These are phyloP conservation scores for Oreohelix idahoensis DNA, from an alignment of 1,140 invertebrate species.

Conservation along the genomic window DNA sequence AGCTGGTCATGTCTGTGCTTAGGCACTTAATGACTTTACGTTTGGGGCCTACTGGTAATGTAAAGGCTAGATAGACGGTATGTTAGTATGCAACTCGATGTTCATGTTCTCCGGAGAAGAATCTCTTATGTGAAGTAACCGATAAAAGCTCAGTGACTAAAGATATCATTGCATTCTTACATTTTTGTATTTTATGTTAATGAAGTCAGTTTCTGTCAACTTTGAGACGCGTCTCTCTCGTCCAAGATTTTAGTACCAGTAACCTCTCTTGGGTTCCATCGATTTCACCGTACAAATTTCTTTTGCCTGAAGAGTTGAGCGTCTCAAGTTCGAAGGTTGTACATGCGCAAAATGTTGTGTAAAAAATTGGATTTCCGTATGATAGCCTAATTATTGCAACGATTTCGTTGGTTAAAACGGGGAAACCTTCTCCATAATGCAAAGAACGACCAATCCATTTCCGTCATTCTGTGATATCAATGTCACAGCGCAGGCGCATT, in stretches of 20 bases:
- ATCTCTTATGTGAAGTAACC: no score
- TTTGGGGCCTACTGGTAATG: no score
- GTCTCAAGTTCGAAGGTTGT: not conserved
- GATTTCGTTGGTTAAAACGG: slow-evolving; percentile 23
- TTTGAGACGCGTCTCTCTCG: no score
- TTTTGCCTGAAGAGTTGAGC: not conserved
- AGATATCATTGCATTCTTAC: not conserved
- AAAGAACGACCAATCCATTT: slow-evolving; percentile 16
- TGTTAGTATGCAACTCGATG: no score
- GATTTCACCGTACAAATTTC: not conserved
- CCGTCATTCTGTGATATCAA: not conserved
- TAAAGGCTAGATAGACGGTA: no score
- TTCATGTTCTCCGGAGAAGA: no score
- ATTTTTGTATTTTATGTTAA: not conserved
- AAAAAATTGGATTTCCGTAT: not conserved
- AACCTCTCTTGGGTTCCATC: no score
- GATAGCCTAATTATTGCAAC: not conserved
- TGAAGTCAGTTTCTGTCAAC: not conserved
- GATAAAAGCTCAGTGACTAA: not conserved
- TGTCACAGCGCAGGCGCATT: slow-evolving; percentile 36
- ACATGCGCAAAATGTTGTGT: not conserved
- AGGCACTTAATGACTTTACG: no score
- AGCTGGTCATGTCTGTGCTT: no score
- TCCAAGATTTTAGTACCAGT: no score
- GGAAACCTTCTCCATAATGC: slow-evolving; percentile 32